Evolutionary conservation across 1,140 invertebrate species (phyloP).

Genomic region (Chrysopa pallens): DNA sequence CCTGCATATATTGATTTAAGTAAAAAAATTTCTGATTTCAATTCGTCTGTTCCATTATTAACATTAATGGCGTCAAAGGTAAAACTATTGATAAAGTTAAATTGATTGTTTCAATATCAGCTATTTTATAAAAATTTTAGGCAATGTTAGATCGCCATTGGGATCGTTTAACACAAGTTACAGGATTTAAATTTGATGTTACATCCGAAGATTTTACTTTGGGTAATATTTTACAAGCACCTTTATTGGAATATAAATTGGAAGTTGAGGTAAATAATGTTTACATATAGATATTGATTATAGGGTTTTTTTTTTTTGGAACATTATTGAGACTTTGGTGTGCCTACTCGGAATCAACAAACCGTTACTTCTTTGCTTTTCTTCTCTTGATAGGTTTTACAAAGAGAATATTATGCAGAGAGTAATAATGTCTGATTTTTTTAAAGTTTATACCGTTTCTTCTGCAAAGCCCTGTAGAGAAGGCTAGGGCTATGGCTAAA

Average conservation of each 20-base stretch:
- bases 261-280: conserved; percentile 67
- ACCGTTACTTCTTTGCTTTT: too few species aligned
- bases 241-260: conserved; percentile 64
- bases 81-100: not conserved
- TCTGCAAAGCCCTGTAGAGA: too few species aligned
- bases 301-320: too few species aligned
- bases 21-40: conserved; percentile 81
- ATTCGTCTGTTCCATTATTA: conserved; percentile 68
- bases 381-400: too few species aligned
- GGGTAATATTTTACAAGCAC: conserved; percentile 66
- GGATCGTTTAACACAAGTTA: conserved; percentile 53
- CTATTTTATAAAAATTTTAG: conserved; percentile 5
- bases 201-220: conserved; percentile 63
- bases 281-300: too few species aligned
- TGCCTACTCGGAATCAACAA: too few species aligned
- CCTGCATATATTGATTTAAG: conserved; percentile 72
- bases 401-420: too few species aligned
- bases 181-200: conserved; percentile 55
- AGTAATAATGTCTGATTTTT: too few species aligned
- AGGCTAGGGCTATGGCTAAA: too few species aligned
- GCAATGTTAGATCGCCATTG: conserved; percentile 82
- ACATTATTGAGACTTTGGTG: too few species aligned
- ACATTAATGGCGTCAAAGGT: conserved; percentile 74
- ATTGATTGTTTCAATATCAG: too few species aligned
- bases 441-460: too few species aligned